Base-by-base conservation (phyloP, 2,888 invertebrate species). In the Oscheius myriophilus region DNA sequence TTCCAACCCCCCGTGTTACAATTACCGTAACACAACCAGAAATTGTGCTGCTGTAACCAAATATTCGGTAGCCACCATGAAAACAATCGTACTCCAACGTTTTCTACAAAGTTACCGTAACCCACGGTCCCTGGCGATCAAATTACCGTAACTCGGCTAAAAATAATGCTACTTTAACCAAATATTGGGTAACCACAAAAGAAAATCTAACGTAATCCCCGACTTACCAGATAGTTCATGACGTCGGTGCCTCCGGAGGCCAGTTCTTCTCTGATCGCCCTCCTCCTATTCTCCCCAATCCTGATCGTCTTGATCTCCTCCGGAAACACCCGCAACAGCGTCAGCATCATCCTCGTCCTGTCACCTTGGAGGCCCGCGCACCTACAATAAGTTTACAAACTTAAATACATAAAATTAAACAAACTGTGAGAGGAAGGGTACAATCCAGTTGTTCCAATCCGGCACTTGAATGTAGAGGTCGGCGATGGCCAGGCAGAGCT, bases 381-480 rank as follows among this genome's bases (percentile, higher is more conserved):
- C 68, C 78, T 78, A 62, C 18, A 63, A 52, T 12, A 23, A 18
- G 18, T 61, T 49, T 26, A 18, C 23, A 42, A 6, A 16, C n/a
- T 42, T 2, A 39, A n/a, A 46, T n/a, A 18, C 43, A 21, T 18
- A 49, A 57, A n/a, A 16, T n/a, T 51, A 46, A 26, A 51, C 52
- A 43, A 11, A 67, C 45, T 53, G 67, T 39, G 91, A 91, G 45
- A 96, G 91, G 74, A 97, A 89, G 87, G 95, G 94, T 83, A 91
- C 89, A 58, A 94, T 91, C 53, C 96, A 94, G 86, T 92, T 92
- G 82, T 92, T 92, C 97, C 97, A 98, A 0, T 92, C 88, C 18
- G 92, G 91, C 93, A 96, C 95, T 88, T 96, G 93, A 61, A 98
- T 89, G 4, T 94, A 93, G 77, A 98, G 89, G 89, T 97, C 96